Evolutionary conservation across 2,888 invertebrate species (phyloP), one percentile per base, ranked within the genome.

Genomic region (Tortrix viridana): DNA sequence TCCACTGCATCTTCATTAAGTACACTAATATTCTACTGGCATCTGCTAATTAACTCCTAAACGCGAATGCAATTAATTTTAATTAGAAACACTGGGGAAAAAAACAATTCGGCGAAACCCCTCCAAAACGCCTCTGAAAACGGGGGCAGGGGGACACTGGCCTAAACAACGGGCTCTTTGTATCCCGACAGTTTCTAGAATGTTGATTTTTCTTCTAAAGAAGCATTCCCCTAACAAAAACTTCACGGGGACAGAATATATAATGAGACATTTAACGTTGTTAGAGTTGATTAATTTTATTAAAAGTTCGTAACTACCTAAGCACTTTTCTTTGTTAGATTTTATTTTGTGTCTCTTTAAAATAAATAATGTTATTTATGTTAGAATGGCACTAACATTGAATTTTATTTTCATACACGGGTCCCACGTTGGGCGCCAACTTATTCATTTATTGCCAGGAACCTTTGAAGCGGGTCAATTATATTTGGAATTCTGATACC

Each of bases 1-100:
- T 63, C 70, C 69, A 68, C 67, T 70, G 73, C 74, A 72, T 76
- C 79, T 76, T 79, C 75, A 80, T 82, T 82, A 78, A 79, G 80
- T 74, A 72, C 72, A 74, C 74, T 80, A 81, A 82, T 63, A 63
- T 63, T 58, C 63, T 41, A 32, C 32, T 20, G 58, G 63, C 48
- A 57, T 58, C 41, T 58, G 53, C 53, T 77, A 86, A 85, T 86
- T 86, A 86, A 85, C 82, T 85, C 82, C 77, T 81, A 80, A 76
- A 77, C 71, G 74, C 78, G 75, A 77, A 77, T 77, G 82, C 82
- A 83, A 84, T 86, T 85, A 82, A 84, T 86, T 86, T 85, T 84
- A 86, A 87, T 86, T 85, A 86, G 80, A 78, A 81, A 77, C 81
- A 80, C 76, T 82, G 41, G 66, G 74, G 73, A 71, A 81, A 79